A percentile compares a stretch with the other conserved stretches of the same genome.
phyloP scores from a whole-genome alignment of 2,113 vertebrate species.

The Craseonycteris thonglongyai region DNA sequence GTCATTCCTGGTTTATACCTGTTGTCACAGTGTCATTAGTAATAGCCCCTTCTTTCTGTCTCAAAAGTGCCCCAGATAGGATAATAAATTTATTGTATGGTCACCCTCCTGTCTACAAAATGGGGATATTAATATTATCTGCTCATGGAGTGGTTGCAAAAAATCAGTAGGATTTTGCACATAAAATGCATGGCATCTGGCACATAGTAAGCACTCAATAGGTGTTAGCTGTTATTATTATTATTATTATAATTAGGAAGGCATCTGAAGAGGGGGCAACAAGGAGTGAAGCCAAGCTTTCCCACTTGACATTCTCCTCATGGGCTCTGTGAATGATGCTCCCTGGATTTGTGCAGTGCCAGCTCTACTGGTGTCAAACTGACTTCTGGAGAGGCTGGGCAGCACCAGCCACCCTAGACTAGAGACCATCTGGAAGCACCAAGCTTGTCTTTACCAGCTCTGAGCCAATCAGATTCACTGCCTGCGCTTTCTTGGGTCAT shows the following conservation, averaged over 20 bases:
- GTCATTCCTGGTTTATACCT: background rate
- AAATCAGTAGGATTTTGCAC: background rate
- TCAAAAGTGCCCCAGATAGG: background rate
- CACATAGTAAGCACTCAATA: background rate
- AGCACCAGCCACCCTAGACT: background rate
- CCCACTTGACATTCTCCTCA: background rate
- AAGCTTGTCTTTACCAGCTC: background rate
- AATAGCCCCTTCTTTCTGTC: background rate
- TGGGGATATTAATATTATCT: background rate
- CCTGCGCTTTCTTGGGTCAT: background rate
- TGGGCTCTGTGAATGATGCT: background rate
- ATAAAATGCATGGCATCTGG: background rate
- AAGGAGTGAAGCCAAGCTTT: background rate
- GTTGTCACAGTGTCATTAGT: background rate
- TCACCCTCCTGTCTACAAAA: background rate
- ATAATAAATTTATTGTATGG: background rate
- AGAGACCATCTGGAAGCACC: background rate
- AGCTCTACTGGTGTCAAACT: background rate
- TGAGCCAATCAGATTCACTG: background rate
- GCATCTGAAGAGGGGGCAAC: background rate
- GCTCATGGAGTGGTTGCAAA: background rate
- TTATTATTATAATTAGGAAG: background rate
- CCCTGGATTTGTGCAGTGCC: background rate
- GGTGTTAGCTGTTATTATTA: background rate
- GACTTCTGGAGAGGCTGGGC: background rate